Base-by-base conservation (phyloP, 2,113 vertebrate species). In the Orcinus orca region DNA sequence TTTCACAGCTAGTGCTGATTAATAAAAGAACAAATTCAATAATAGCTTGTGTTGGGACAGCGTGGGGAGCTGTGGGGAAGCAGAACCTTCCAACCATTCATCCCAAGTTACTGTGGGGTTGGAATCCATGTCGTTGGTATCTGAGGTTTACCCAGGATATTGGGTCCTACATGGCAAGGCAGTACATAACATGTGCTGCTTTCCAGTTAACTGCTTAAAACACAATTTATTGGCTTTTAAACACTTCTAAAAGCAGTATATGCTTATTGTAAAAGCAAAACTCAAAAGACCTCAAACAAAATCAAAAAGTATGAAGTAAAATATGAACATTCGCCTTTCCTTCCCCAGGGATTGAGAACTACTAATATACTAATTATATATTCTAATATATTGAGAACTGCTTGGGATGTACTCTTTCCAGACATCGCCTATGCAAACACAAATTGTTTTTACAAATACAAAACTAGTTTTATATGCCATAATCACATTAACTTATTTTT, bases 241-340 rank as follows among this genome's bases (percentile, higher is more conserved):
- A 38, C 12, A n/a, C 67, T 77, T 90, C 62, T 60, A 85, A 85
- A 93, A 76, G 58, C 31, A 53, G 36, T 31, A 25, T 15, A 62
- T 68, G n/a, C 36, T 89, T 77, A 76, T 12, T 83, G 3, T 38
- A 83, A 92, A 97, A 88, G 41, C 15, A 90, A 97, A 94, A 86
- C 63, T 36, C 55, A 68, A 25, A 58, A 53, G 31, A n/a, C 21
- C n/a, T 76, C 38, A 44, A 83, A 70, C 38, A 70, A 92, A 96
- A 55, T 47, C 29, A 25, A 86, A 82, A 86, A 83, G 11, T 38
- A 65, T 8, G 4, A 77, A 96, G 53, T 60, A 95, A 62, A 88
- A 65, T 68, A 94, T 10, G 63, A 41, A 97, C 29, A 25, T 65
- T 55, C 3, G 44, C 25, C 8, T 85, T 31, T 77, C 10, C 36